Base-by-base conservation (phyloP, 1,140 invertebrate genomes). In the Arion vulgaris region DNA sequence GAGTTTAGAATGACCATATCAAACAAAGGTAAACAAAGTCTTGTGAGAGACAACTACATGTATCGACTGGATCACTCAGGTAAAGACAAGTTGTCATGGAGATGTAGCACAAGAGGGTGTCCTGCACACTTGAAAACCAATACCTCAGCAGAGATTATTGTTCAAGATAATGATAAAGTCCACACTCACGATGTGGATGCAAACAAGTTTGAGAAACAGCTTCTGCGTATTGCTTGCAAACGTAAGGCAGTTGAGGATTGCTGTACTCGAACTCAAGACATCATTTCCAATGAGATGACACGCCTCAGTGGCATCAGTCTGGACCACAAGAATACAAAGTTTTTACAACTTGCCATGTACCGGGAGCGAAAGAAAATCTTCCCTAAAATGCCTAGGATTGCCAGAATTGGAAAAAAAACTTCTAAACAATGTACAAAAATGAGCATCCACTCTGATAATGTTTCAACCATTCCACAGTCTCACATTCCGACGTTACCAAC, bases 271-370 rank as follows among this genome's bases (percentile, higher is more conserved):
- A 11, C 41, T 26, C 71, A 73, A 38, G 71, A 73, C 23, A 73
- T 73, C 23, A 73, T 73, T 49, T 41, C 71, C 38, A 49, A 39
- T 41, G 71, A 73, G 71, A 73, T 73, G 71, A 39, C 38, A 28
- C 71, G 71, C 23, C 26, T 73, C 11, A 49, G 71, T 32, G 41
- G 38, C 38, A 15, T 49, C 4, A 49, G 38, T 39, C 23, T 73
- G 71, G n/a, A 7, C 19, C 26, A 36, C 4, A 73, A 41, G 41
- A 32, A 73, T n/a, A 73, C 71, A 23, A 73, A 73, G 71, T 73
- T 73, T 49, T 26, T 73, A 7, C 71, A 73, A 38, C 71, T 73
- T 26, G 71, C 71, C 38, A 41, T 73, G 36, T 73, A 73, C 28
- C 71, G 71, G 2, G 71, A 73, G 41, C 23, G 71, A 38, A 73